Evolutionary conservation across 2,113 vertebrate species (phyloP).

Genomic region (Muntiacus muntjak): DNA sequence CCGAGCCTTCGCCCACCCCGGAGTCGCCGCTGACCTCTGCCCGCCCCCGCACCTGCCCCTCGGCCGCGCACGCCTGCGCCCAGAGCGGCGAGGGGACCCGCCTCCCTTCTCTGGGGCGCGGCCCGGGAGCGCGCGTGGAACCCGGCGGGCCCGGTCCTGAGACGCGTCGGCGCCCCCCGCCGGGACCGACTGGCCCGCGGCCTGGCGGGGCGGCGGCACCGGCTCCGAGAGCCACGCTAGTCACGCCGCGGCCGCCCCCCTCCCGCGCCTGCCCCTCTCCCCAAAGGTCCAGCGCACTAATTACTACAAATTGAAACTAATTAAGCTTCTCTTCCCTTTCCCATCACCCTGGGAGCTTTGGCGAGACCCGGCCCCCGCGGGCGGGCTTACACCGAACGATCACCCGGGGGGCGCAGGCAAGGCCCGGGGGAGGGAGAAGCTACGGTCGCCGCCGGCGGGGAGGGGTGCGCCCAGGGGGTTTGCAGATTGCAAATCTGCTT

Average conservation of each 20-base stretch:
- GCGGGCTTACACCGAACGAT: slow-evolving; percentile 45
- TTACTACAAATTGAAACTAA: slow-evolving; percentile 78
- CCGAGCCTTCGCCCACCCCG: background rate
- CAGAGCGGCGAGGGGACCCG: background rate
- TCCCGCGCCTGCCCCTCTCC: slow-evolving; percentile 56
- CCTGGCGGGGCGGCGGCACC: background rate
- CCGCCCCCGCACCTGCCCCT: background rate
- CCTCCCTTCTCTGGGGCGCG: background rate
- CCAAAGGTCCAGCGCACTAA: slow-evolving; percentile 73
- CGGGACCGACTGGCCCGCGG: background rate
- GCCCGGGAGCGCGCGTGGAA: background rate
- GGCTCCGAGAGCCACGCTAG: background rate
- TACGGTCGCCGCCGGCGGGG: background rate
- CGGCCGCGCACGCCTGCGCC: background rate
- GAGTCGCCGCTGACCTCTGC: background rate
- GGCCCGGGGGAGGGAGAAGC: background rate
- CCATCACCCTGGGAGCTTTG: slow-evolving; percentile 69
- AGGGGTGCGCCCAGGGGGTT: background rate
- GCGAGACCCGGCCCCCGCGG: slow-evolving; percentile 62
- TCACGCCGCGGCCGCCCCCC: background rate
- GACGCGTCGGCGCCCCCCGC: background rate
- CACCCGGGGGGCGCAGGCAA: slow-evolving; percentile 43
- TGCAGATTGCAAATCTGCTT: slow-evolving; percentile 1
- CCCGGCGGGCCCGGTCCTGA: rapidly evolving
- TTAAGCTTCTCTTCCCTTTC: slow-evolving; percentile 76